Percentiles rank a stretch among this genome's conserved stretches.
These are phyloP conservation scores for Lacerta viridis DNA, from an alignment of 2,797 vertebrate species.

Conservation along the genomic window DNA sequence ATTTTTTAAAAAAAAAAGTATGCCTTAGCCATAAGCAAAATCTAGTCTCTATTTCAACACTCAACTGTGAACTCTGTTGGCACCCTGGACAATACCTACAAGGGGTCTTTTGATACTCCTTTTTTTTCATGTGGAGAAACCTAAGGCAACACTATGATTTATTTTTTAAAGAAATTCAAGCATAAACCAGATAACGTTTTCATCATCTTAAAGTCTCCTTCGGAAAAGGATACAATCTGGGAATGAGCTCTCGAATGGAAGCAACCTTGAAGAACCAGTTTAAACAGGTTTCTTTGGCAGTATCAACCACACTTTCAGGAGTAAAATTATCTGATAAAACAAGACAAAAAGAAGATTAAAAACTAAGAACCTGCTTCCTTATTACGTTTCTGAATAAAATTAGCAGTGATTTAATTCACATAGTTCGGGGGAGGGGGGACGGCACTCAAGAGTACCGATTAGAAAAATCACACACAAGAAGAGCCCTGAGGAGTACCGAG, in stretches of 20 bases:
- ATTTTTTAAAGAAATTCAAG: background rate
- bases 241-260: slow-evolving; percentile 97
- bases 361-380: slow-evolving; percentile 20
- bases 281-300: slow-evolving; percentile 96
- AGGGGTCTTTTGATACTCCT: background rate
- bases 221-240: slow-evolving; percentile 93
- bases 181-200: background rate
- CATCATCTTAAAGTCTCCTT: slow-evolving; percentile 7
- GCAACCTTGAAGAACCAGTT: slow-evolving; percentile 99
- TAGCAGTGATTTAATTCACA: too few relatives aligned
- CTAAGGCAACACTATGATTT: background rate
- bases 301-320: slow-evolving; percentile 92
- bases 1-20: background rate
- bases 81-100: background rate
- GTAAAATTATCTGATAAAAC: slow-evolving; percentile 88
- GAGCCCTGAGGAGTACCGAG: too few relatives aligned
- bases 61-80: background rate
- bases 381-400: slow-evolving; percentile 33
- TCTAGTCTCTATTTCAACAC: background rate
- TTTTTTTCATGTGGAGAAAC: background rate
- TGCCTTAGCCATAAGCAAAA: background rate
- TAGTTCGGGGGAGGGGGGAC: background rate
- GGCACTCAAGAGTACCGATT: background rate
- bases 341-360: slow-evolving; percentile 11
- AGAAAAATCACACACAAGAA: too few relatives aligned